A percentile compares a stretch with the other conserved stretches of the same genome.
phyloP scores from a whole-genome alignment of 2,113 vertebrate species.

The Ophiodon elongatus region DNA sequence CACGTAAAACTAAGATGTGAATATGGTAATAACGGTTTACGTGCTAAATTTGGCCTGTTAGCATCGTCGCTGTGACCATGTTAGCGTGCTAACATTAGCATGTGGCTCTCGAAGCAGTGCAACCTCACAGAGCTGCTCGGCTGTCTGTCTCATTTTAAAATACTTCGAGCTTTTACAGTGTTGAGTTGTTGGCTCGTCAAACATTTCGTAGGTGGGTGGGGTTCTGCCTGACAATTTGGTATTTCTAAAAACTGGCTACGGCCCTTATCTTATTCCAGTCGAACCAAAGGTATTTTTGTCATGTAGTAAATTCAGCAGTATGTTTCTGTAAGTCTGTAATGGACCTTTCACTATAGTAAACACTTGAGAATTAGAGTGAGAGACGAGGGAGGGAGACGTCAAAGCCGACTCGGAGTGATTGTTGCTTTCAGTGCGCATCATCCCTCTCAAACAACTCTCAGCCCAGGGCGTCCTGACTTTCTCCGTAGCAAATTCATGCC shows the following conservation, averaged over 20 bases:
- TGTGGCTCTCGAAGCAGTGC: not conserved
- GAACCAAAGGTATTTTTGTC: constrained; percentile 21
- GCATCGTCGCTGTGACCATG: not conserved
- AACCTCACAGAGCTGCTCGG: not conserved
- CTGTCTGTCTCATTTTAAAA: not conserved
- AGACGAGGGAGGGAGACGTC: constrained; percentile 13
- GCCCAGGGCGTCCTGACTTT: constrained; percentile 21
- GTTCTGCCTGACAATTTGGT: constrained; percentile 9
- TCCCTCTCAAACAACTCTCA: constrained; percentile 22
- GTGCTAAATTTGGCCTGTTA: not conserved
- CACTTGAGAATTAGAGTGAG: constrained; percentile 23
- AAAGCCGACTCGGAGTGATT: constrained; percentile 1
- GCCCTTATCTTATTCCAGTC: not conserved
- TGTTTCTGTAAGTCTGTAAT: constrained; percentile 7
- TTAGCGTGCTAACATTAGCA: not conserved
- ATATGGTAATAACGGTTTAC: not conserved
- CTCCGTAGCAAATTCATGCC: constrained; percentile 9
- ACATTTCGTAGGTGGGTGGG: not conserved
- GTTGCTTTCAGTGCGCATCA: constrained; percentile 5
- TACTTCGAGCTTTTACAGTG: not conserved
- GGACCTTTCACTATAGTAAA: not conserved
- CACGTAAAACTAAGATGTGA: not conserved
- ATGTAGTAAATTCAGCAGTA: not conserved
- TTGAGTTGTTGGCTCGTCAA: not conserved
- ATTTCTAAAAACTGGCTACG: not conserved